Conservation (phyloP, 2,113 vertebrate species). For the Coregonus clupeaformis region DNA sequence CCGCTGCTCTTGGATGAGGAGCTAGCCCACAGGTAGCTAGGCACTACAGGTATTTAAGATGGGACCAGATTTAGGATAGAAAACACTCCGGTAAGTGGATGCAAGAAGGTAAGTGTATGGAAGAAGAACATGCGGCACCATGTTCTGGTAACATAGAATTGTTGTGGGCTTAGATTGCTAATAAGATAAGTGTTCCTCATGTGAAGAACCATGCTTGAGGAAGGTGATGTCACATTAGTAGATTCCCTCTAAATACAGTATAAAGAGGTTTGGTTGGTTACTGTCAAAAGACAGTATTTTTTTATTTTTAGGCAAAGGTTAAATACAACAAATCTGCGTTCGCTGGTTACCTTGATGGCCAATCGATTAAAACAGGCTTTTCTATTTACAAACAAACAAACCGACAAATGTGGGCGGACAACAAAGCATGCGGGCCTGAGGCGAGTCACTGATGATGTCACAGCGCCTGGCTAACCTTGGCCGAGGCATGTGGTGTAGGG, state of each 20-base stretch:
- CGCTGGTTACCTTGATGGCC: background rate
- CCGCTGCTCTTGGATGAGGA: background rate
- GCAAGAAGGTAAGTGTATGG: too few species aligned
- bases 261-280: background rate
- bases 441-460: background rate
- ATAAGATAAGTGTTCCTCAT: too few species aligned
- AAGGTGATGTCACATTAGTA: background rate
- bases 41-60: background rate
- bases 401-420: background rate
- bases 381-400: background rate
- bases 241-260: background rate
- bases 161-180: too few species aligned
- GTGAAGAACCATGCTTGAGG: background rate
- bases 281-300: background rate
- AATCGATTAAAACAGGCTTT: background rate
- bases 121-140: too few species aligned
- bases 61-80: too few species aligned
- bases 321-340: background rate
- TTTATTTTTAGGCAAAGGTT: background rate
- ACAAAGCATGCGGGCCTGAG: background rate
- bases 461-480: slow-evolving; percentile 5
- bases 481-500: slow-evolving; percentile 6
- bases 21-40: background rate
- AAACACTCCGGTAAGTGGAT: too few species aligned
- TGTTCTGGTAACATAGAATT: too few species aligned